Percentiles rank a stretch among this genome's conserved stretches.
Evolutionary conservation across 2,888 invertebrate species (phyloP).

Genomic region (Girardia tigrina): DNA sequence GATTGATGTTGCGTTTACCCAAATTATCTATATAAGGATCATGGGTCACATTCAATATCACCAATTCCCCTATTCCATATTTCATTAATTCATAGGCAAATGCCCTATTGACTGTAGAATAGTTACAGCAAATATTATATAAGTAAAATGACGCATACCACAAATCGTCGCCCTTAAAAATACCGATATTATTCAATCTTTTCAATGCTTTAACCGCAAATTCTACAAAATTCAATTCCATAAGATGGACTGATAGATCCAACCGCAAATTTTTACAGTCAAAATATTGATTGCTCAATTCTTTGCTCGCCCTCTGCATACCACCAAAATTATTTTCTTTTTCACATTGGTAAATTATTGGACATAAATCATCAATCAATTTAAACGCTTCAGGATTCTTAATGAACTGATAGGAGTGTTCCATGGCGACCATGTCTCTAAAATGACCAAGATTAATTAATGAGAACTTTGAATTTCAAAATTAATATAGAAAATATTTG

Average conservation of each 20-base stretch:
- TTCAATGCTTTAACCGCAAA: conserved; percentile 42
- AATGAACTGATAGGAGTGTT: neutral
- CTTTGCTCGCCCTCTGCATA: neutral
- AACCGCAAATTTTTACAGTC: neutral
- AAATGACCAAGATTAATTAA: no score
- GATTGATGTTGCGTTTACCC: neutral
- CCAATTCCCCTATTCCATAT: neutral
- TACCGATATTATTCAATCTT: conserved; percentile 42
- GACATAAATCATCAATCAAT: neutral
- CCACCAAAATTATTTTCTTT: neutral
- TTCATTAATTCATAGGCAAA: conserved; percentile 38
- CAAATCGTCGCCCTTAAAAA: conserved; percentile 45
- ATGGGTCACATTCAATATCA: neutral
- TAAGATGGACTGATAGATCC: neutral
- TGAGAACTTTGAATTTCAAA: no score
- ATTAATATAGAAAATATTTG: no score
- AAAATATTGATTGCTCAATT: neutral
- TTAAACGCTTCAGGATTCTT: neutral
- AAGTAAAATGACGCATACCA: conserved; percentile 46
- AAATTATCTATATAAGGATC: conserved; percentile 12
- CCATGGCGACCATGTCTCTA: neutral
- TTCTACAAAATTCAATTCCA: neutral
- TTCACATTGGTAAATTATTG: neutral
- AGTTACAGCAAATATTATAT: conserved; percentile 45
- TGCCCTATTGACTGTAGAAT: conserved; percentile 42